phyloP scores from a whole-genome alignment of 2,113 vertebrate genomes.

The Tetrao urogallus region DNA sequence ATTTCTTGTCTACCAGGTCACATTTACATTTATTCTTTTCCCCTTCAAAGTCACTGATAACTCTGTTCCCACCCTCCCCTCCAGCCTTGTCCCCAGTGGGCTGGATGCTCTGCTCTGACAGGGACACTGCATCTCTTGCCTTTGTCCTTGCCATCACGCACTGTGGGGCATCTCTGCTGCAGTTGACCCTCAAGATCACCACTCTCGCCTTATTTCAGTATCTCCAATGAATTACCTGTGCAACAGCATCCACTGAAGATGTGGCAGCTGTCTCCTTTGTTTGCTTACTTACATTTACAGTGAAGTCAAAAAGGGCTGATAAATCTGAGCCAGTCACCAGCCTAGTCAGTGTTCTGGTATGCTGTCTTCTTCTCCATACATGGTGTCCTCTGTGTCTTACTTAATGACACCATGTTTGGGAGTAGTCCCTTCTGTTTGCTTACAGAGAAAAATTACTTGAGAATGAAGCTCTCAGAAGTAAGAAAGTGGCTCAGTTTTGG shows the following conservation, averaged over 20 bases:
- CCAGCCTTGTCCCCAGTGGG: accelerated
- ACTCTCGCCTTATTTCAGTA: not conserved
- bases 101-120: not conserved
- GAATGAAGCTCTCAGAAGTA: not conserved
- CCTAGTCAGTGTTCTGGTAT: not conserved
- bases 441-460: not conserved
- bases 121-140: not conserved
- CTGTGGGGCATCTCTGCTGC: not conserved
- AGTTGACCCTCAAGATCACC: not conserved
- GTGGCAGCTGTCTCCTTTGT: not conserved
- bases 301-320: not conserved
- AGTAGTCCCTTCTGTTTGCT: not conserved
- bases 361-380: accelerated
- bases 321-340: not conserved
- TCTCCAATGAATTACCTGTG: not conserved
- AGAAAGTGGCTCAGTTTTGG: not conserved
- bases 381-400: not conserved
- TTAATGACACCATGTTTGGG: not conserved
- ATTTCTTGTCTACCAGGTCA: not conserved
- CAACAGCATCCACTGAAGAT: not conserved
- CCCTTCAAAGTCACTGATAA: not conserved
- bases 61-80: not conserved
- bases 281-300: not conserved
- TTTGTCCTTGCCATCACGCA: not conserved
- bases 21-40: not conserved